phyloP scores from a whole-genome alignment of 2,888 invertebrate species.

The Rotaria sp. region DNA sequence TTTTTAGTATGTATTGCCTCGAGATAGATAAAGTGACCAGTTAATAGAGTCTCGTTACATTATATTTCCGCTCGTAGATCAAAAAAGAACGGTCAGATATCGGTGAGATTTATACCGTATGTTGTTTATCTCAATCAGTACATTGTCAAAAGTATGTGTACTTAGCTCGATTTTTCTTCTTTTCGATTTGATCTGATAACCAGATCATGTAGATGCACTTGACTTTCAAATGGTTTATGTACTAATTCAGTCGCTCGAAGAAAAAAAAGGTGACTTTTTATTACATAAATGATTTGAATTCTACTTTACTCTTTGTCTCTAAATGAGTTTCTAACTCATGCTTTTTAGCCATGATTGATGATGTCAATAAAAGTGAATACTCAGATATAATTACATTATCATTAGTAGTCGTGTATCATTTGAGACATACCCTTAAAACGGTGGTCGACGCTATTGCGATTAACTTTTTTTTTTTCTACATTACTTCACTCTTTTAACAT shows the following conservation, averaged over 20 bases:
- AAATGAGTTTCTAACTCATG: not conserved
- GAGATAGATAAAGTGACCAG: not conserved
- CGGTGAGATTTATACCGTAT: not conserved
- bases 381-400: not conserved
- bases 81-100: not conserved
- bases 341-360: not conserved
- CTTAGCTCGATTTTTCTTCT: not conserved
- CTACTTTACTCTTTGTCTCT: not conserved
- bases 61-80: not conserved
- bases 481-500: not conserved
- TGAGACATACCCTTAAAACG: not conserved
- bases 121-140: constrained; percentile 1
- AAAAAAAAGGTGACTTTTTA: not conserved
- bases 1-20: not conserved
- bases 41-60: not conserved
- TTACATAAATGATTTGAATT: not conserved
- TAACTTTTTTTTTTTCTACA: not conserved
- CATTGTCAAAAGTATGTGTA: not conserved
- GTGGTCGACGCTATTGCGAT: not conserved
- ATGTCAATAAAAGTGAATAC: not conserved
- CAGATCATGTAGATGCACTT: not conserved
- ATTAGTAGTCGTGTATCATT: not conserved
- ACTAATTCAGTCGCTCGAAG: not conserved
- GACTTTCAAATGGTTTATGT: not conserved
- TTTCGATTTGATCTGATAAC: not conserved